Evolutionary conservation across 2,113 vertebrate genomes (phyloP).

Genomic region (Climacteris rufus): DNA sequence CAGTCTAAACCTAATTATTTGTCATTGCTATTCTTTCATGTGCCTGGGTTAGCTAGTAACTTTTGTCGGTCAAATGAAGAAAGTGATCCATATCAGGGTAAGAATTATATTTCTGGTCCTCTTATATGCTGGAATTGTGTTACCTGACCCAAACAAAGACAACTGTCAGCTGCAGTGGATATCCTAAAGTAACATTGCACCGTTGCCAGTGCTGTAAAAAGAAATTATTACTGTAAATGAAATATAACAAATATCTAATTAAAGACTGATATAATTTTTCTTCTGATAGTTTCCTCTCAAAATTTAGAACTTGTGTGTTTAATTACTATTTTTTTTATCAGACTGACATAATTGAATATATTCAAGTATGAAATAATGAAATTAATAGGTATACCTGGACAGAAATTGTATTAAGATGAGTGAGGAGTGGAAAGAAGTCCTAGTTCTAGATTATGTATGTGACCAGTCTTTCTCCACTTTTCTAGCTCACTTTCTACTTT

Average conservation of each 20-base stretch:
- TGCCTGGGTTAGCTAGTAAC: not conserved
- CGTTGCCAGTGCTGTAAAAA: not conserved
- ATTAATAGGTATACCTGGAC: not conserved
- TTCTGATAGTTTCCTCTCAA: not conserved
- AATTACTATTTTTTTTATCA: not conserved
- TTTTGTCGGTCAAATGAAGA: not conserved
- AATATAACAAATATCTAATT: not conserved
- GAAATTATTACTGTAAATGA: not conserved
- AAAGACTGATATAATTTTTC: not conserved
- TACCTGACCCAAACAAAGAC: not conserved
- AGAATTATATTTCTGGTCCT: not conserved
- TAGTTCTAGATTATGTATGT: not conserved
- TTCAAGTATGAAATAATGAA: not conserved
- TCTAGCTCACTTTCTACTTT: not conserved
- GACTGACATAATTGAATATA: not conserved
- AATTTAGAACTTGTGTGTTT: not conserved
- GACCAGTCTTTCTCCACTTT: not conserved
- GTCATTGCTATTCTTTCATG: not conserved
- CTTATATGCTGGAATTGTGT: not conserved
- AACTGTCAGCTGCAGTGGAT: not conserved
- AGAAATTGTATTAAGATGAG: not conserved
- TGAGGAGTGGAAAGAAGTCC: not conserved
- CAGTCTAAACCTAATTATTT: not conserved
- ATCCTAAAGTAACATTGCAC: not conserved
- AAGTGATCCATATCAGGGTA: not conserved